Evolutionary conservation across 2,797 vertebrate genomes (phyloP), one percentile per base, ranked within the genome.

Genomic region (Chaetodon trifasciatus): DNA sequence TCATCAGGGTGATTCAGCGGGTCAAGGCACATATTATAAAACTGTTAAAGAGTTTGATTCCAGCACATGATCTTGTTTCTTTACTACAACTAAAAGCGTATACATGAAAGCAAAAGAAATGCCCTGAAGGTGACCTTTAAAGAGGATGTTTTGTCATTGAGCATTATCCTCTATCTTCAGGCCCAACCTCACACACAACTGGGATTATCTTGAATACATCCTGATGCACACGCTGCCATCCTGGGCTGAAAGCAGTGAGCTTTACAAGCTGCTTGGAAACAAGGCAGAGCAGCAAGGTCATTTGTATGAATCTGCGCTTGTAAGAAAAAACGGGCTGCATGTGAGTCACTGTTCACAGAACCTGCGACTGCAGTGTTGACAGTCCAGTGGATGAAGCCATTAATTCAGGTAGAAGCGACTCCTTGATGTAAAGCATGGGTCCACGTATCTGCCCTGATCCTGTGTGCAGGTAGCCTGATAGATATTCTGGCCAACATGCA

Each of bases 331-430:
- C 73, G 66, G 78, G 21, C 85, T 77, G 76, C 4, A 62, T 40
- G 16, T 91, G 89, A 92, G 76, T 94, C 89, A 89, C 49, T 15
- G 47, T 56, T 87, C 85, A 87, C 88, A 84, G 61, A 16, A 37
- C 44, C 71, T 79, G 79, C 67, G 74, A 88, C 53, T 70, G 81
- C 13, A 58, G 64, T 13, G 82, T 63, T 60, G 71, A 71, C 12
- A 35, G 50, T 55, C 78, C 46, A 46, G 76, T 1, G 1, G 61
- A 77, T 66, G 73, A 65, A 84, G 50, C 49, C 28, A 42, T 67
- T 58, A 56, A 82, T 75, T 86, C 64, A 82, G 28, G 86, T 58
- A 71, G 82, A 89, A 81, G 70, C 4, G 70, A 49, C 60, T 79
- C 16, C 0, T 11, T 82, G 81, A 82, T 68, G 68, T 83, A 82